Evolutionary conservation across 2,113 vertebrate genomes (phyloP).

Genomic region (Amblyornis subalaris): DNA sequence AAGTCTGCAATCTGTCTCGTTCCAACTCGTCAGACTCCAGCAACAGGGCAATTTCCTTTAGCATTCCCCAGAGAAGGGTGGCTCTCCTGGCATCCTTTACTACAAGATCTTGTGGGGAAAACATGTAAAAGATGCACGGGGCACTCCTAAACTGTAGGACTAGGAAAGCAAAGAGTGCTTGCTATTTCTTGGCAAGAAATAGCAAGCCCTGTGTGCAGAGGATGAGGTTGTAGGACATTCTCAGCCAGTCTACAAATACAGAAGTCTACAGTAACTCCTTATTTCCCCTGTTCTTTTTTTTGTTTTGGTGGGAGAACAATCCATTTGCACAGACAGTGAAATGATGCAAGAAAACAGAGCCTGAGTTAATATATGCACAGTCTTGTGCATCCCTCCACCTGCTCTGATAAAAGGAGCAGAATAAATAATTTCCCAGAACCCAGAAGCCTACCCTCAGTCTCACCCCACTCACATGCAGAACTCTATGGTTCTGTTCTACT

Average conservation of each 20-base stretch:
- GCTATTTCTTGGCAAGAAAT: neutral
- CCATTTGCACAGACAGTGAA: neutral
- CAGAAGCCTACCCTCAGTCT: neutral
- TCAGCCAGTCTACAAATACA: neutral
- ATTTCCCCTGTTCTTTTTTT: neutral
- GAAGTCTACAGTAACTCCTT: neutral
- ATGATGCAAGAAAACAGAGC: neutral
- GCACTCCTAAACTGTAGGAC: neutral
- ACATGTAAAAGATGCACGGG: neutral
- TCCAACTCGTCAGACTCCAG: neutral
- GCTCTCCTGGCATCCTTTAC: neutral
- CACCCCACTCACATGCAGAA: neutral
- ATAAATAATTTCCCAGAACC: neutral
- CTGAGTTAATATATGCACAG: neutral
- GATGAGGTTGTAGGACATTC: neutral
- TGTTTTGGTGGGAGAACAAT: neutral
- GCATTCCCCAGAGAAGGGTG: neutral
- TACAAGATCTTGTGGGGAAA: neutral
- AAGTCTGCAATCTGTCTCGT: neutral
- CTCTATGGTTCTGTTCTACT: neutral
- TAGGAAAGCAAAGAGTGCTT: neutral
- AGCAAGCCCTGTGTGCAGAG: neutral
- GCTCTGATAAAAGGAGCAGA: neutral
- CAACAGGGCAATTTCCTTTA: neutral
- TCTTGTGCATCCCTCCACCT: neutral